Conservation (phyloP, 1,140 invertebrate species). For the Dryas iulia region DNA sequence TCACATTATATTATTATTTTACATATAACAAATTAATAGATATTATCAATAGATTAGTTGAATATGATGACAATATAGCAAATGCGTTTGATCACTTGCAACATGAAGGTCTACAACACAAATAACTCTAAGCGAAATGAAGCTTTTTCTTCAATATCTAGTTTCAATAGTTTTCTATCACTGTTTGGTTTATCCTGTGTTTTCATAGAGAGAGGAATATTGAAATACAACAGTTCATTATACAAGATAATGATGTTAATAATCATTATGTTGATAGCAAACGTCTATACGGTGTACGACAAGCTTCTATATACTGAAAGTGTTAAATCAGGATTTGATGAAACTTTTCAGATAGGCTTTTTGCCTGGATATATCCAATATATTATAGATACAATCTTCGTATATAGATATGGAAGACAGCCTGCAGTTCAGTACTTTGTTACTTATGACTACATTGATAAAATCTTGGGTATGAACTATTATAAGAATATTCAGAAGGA, state of each 20-base stretch:
- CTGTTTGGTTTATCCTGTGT: not conserved
- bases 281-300: not conserved
- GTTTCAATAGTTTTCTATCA: not conserved
- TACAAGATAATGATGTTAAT: not conserved
- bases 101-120: not conserved
- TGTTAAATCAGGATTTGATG: not conserved
- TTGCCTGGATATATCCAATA: constrained; percentile 12
- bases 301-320: not conserved
- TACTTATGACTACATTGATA: constrained; percentile 10
- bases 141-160: not conserved
- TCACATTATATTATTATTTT: not conserved
- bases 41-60: not conserved
- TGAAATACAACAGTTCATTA: not conserved
- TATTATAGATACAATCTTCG: constrained; percentile 9
- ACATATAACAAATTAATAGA: constrained; percentile 5
- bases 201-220: not conserved
- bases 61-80: not conserved
- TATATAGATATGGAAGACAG: constrained; percentile 18
- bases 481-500: constrained; percentile 3
- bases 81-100: not conserved
- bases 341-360: constrained; percentile 4
- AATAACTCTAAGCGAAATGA: not conserved
- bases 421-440: constrained; percentile 8
- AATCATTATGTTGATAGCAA: not conserved
- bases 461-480: not conserved